Percentiles rank a stretch among this genome's conserved stretches.
phyloP scores from a whole-genome alignment of 1,140 invertebrate species.

The Caenorhabditis brenneri region DNA sequence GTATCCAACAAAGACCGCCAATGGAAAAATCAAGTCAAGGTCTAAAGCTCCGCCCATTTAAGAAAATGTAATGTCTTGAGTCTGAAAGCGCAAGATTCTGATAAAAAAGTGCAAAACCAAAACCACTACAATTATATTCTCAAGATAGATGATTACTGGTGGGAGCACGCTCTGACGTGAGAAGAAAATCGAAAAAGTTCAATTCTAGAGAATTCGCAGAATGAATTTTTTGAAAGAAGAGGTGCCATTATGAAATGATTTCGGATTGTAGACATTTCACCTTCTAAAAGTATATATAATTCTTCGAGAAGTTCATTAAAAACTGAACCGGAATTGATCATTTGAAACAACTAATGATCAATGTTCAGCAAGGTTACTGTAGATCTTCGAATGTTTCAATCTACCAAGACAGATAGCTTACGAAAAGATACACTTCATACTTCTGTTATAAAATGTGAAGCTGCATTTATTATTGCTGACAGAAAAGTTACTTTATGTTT shows the following conservation, averaged over 20 bases:
- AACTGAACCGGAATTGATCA: background rate
- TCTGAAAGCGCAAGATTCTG: background rate
- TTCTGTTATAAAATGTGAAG: too few relatives aligned
- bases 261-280: background rate
- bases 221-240: background rate
- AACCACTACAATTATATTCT: constrained; percentile 1
- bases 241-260: background rate
- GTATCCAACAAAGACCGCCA: background rate
- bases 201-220: background rate
- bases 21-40: background rate
- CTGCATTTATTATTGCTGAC: too few relatives aligned
- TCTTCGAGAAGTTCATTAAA: background rate
- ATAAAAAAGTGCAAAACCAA: background rate
- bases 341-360: background rate
- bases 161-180: background rate
- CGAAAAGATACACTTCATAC: too few relatives aligned
- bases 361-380: background rate
- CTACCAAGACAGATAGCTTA: too few relatives aligned
- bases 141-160: background rate
- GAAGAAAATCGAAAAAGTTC: background rate
- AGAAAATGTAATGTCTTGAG: background rate
- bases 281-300: background rate
- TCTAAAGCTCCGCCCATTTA: background rate
- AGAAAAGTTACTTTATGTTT: too few relatives aligned
- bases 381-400: too few relatives aligned